Base-by-base conservation (phyloP, 2,888 invertebrate species). In the Conops quadrifasciatus region DNA sequence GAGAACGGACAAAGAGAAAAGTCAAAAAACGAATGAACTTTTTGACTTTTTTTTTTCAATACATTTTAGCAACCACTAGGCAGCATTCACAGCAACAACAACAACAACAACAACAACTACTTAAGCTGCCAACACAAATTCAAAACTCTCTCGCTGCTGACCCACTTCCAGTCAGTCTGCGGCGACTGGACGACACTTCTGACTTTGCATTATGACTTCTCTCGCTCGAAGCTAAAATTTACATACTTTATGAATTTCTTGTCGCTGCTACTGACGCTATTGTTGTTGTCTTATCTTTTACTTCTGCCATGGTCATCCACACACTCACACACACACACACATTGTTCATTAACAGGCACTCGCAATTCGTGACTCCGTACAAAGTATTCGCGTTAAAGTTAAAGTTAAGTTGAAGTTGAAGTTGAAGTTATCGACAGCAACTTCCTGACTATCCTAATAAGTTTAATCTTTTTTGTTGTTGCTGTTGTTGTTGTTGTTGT, bases 341-440 rank as follows among this genome's bases (percentile, higher is more conserved):
- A n/a, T 36, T 9, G 36, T 36, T 4, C 9, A 36, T 36, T 36
- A 4, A 9, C 36, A n/a, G n/a, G n/a, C n/a, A n/a, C n/a, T n/a
- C 36, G 36, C 36, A 9, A 36, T 36, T 49, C 24, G 26, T 63
- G 47, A 9, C 13, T 63, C 45, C n/a, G n/a, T n/a, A n/a, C n/a
- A n/a, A n/a, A n/a, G n/a, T n/a, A n/a, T n/a, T n/a, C n/a, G n/a
- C n/a, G n/a, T n/a, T n/a, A n/a, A n/a, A n/a, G n/a, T n/a, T n/a
- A n/a, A n/a, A n/a, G n/a, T n/a, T n/a, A n/a, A n/a, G n/a, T n/a
- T n/a, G n/a, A n/a, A n/a, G n/a, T n/a, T n/a, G n/a, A 16, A 47
- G 28, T 49, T 51, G 3, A 28, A 64, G 49, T 47, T 49, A 64
- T 64, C 51, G 64, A 30, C 51, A 30, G 24, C 49, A 28, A 64